Evolutionary conservation across 2,888 invertebrate genomes (phyloP).

Genomic region (Slavum lentiscoides): DNA sequence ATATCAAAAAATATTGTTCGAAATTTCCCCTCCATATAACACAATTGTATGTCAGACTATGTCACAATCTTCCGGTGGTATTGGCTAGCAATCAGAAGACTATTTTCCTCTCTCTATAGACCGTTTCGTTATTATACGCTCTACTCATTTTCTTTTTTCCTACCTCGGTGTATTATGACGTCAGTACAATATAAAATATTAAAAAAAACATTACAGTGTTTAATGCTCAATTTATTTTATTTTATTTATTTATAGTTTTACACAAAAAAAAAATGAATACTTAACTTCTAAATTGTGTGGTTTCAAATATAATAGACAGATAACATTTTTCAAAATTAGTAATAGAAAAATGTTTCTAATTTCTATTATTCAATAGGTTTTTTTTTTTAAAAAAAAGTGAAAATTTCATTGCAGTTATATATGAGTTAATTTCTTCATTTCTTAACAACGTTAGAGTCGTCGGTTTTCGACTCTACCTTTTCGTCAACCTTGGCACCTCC

Average conservation of each 20-base stretch:
- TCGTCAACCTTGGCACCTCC: conserved; percentile 10
- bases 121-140: conserved; percentile 25
- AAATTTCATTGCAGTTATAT: conserved; percentile 18
- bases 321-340: conserved; percentile 16
- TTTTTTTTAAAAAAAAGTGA: background rate
- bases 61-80: conserved; percentile 21
- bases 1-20: conserved; percentile 48
- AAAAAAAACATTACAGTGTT: conserved; percentile 7
- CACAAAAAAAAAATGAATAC: conserved; percentile 18
- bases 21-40: conserved; percentile 20
- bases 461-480: conserved; percentile 34
- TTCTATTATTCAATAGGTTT: background rate
- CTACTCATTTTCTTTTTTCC: conserved; percentile 22
- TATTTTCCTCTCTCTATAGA: conserved; percentile 39
- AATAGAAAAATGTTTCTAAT: conserved; percentile 8
- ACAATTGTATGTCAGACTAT: background rate
- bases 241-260: conserved; percentile 28
- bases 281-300: conserved; percentile 1
- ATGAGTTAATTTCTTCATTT: conserved; percentile 12
- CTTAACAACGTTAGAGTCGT: background rate
- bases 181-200: background rate
- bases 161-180: background rate
- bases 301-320: conserved; percentile 20
- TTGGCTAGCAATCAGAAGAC: conserved; percentile 10
- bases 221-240: conserved; percentile 23